These are phyloP conservation scores for Himantopus leucocephalus DNA, from an alignment of 2,113 vertebrate genomes.

Conservation along the genomic window DNA sequence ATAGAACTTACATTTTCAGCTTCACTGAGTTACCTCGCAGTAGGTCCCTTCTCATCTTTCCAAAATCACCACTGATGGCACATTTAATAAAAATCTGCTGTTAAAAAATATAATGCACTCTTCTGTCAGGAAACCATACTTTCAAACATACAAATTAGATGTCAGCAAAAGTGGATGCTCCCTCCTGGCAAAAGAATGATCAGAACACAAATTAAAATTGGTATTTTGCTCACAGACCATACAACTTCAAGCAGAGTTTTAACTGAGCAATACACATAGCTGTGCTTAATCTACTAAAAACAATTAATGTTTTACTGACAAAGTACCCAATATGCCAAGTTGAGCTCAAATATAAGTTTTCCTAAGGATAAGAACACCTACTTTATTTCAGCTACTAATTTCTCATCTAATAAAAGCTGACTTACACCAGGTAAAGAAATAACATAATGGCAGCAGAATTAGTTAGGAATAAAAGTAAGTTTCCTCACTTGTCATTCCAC, in stretches of 20 bases:
- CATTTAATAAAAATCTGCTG: not conserved
- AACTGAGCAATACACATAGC: not conserved
- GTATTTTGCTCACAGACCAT: not conserved
- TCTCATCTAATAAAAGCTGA: not conserved
- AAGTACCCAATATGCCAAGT: not conserved
- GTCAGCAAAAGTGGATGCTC: not conserved
- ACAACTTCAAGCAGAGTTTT: not conserved
- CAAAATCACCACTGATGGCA: not conserved
- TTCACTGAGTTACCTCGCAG: not conserved
- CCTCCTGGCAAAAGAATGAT: slow-evolving; percentile 32
- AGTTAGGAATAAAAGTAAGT: not conserved
- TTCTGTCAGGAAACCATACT: slow-evolving; percentile 57
- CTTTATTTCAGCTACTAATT: not conserved
- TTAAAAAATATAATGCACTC: not conserved
- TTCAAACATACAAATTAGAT: not conserved
- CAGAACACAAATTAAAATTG: not conserved
- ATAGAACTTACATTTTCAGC: slow-evolving; percentile 55
- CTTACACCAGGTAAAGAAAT: not conserved
- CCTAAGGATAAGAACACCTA: not conserved
- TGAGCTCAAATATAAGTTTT: not conserved
- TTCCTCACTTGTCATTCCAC: slow-evolving; percentile 22
- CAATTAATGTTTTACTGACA: not conserved
- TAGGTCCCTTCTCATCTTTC: slow-evolving; percentile 13
- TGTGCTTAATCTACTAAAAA: not conserved
- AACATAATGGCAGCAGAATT: not conserved